Evolutionary conservation across 1,140 invertebrate species (phyloP).

Genomic region (Atta colombica): DNA sequence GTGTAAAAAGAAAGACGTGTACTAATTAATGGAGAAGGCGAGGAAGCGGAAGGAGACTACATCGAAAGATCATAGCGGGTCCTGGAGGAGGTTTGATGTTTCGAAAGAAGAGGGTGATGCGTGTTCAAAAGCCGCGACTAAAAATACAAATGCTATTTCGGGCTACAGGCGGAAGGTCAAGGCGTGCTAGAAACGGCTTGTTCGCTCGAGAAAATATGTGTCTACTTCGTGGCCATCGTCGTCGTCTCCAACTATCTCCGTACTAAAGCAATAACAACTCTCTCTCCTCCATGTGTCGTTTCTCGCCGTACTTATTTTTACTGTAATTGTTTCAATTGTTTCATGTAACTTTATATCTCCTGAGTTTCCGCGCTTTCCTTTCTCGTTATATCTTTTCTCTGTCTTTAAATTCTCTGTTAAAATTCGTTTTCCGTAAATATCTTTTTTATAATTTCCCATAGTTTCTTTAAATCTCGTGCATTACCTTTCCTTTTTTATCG

Average conservation of each 20-base stretch:
- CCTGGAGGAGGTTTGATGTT: constrained; percentile 37
- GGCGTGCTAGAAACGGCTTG: constrained; percentile 74
- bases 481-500: background rate
- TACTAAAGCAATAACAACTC: background rate
- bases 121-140: constrained; percentile 74
- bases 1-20: constrained; percentile 37
- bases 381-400: background rate
- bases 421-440: background rate
- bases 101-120: constrained; percentile 59
- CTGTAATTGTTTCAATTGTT: constrained; percentile 38
- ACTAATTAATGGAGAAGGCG: constrained; percentile 50
- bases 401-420: too few species aligned
- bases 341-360: constrained; percentile 5
- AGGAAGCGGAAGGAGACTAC: constrained; percentile 48
- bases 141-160: constrained; percentile 81
- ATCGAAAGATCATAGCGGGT: constrained; percentile 16
- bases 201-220: constrained; percentile 68
- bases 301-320: constrained; percentile 14
- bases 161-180: constrained; percentile 79
- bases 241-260: constrained; percentile 4
- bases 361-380: background rate
- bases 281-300: background rate
- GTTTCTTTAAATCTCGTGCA: background rate
- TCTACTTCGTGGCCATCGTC: constrained; percentile 48
- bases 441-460: background rate